Conservation (phyloP, 2,888 invertebrate genomes). For the Congeria kusceri region DNA sequence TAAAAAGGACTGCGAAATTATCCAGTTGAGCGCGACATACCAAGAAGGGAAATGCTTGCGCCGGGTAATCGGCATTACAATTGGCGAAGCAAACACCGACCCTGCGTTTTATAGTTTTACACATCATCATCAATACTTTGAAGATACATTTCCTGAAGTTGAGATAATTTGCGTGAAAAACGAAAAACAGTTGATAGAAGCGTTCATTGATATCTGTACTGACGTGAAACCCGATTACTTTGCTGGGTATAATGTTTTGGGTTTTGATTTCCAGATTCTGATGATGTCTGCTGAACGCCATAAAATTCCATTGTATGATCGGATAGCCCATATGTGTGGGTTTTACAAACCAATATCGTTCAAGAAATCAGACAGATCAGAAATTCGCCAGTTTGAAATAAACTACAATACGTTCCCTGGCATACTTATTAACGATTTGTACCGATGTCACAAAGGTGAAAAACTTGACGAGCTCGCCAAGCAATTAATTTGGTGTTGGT, state of each 20-base stretch:
- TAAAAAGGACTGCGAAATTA: conserved; percentile 12
- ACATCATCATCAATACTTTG: neutral
- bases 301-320: neutral
- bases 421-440: conserved; percentile 13
- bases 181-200: conserved; percentile 7
- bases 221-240: conserved; percentile 20
- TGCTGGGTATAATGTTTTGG: conserved; percentile 14
- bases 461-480: conserved; percentile 20
- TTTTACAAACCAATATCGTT: conserved; percentile 1
- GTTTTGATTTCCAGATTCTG: conserved; percentile 15
- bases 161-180: conserved; percentile 14
- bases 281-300: conserved; percentile 4
- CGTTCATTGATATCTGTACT: conserved; percentile 3
- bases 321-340: neutral
- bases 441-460: conserved; percentile 14
- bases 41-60: conserved; percentile 20
- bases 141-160: neutral
- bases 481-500: conserved; percentile 2
- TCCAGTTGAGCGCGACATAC: conserved; percentile 19
- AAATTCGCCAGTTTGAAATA: conserved; percentile 5
- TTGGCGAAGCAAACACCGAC: neutral
- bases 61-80: conserved; percentile 13
- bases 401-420: conserved; percentile 5
- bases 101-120: conserved; percentile 1
- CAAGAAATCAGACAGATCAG: neutral